Evolutionary conservation across 2,888 invertebrate species (phyloP), one percentile per base, ranked within the genome.

Genomic region (Iselma pallidipennis): DNA sequence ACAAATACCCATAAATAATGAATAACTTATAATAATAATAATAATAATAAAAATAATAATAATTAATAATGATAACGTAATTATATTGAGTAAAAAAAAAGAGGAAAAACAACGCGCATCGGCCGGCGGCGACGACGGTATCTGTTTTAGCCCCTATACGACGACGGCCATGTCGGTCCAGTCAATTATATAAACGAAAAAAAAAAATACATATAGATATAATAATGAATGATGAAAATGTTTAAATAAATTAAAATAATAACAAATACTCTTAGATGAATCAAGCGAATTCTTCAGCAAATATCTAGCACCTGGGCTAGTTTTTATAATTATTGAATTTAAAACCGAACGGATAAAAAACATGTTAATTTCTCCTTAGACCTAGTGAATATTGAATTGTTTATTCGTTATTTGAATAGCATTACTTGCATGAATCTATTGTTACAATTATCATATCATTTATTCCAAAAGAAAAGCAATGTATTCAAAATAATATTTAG

Each of bases 1-100:
- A 68, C 65, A 65, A 74, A 72, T 74, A 76, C 75, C 72, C 74
- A 75, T 73, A 72, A 73, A 71, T 74, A 74, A 71, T 68, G 69
- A 71, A 69, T 71, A 71, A 73, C 66, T 72, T 71, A 72, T 72
- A 75, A 76, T 69, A 70, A 60, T 69, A 66, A 65, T 66, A 67
- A 29, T 59, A 37, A 14, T 4, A 33, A 14, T 33, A 29, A 29
- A 12, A 29, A 37, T 23, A 61, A 51, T 57, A 61, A 55, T 52
- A 45, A 55, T 42, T 59, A 63, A 63, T 66, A 68, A 63, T 66
- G 63, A 68, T 63, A 66, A 66, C 64, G 65, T 69, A 68, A 68
- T 64, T 59, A 61, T 65, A 67, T 67, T 58, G 61, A 68, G 61
- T 62, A 65, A 72, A 58, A 60, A 52, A 54, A 55, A 42, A 54